Evolutionary conservation across 2,113 vertebrate genomes (phyloP).

Genomic region (Merops nubicus): DNA sequence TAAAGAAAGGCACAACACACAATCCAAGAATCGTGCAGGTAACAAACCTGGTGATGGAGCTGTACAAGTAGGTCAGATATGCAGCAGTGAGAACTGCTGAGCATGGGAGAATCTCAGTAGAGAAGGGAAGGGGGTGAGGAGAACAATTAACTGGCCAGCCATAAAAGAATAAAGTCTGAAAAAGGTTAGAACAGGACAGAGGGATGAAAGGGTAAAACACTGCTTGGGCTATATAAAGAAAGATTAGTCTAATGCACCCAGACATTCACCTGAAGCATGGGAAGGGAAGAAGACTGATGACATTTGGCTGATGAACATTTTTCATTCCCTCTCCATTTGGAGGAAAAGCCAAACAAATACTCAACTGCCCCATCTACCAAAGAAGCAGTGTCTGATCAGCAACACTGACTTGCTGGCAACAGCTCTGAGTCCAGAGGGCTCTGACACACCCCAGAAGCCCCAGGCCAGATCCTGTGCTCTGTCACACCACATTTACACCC

Average conservation of each 20-base stretch:
- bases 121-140: not conserved
- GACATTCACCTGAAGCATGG: not conserved
- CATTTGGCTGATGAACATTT: not conserved
- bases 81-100: conserved; percentile 24
- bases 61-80: conserved; percentile 41
- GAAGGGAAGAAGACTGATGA: not conserved
- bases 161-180: not conserved
- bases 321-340: not conserved
- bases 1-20: not conserved
- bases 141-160: not conserved
- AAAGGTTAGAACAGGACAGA: not conserved
- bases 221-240: not conserved
- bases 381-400: not conserved
- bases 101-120: not conserved
- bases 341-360: not conserved
- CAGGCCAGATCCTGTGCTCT: not conserved
- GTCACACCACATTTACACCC: not conserved
- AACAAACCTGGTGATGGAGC: not conserved
- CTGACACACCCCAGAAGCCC: accelerated
- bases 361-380: not conserved
- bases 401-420: not conserved
- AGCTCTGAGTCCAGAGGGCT: not conserved
- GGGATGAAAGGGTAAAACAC: not conserved
- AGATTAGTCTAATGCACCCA: not conserved
- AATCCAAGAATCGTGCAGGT: not conserved